Evolutionary conservation across 2,797 vertebrate species (phyloP), one percentile per base, ranked within the genome.

Genomic region (Propithecus perrieri): DNA sequence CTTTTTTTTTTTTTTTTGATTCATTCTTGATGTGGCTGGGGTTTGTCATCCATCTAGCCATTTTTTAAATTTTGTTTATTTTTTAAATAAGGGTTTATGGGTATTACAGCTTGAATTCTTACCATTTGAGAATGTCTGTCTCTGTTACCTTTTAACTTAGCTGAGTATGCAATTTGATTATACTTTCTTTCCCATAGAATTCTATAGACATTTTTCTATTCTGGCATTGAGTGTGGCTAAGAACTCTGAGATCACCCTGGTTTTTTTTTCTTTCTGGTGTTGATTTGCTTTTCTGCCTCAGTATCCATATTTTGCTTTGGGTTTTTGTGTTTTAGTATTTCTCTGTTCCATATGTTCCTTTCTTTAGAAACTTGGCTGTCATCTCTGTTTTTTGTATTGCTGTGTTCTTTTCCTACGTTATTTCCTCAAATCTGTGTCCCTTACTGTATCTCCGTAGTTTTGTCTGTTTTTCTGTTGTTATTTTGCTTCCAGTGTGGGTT

Each of bases 41-140:
- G 20, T 89, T 94, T 91, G 24, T 94, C 72, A 94, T 75, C 57
- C 88, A 57, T 57, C 55, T 26, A 61, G 41, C 9, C 11, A 15
- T 79, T 88, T 43, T 38, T 26, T 4, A 26, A 57, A 57, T 86
- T 67, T 85, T 61, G 35, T 74, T 90, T 78, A 22, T 65, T 55
- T 78, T 48, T 48, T 24, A 24, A 89, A 74, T 69, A 89, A 38
- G 7, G 43, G 2, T n/a, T 75, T 86, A 67, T 24, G 48, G 24
- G 10, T 91, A 50, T 50, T 81, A n/a, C 87, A 81, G 50, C 20
- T 63, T 89, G 28, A 80, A 80, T 95, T 95, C 24, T 90, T 88
- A 48, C 71, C 30, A 46, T 35, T 85, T 79, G 63, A 93, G 35
- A 90, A 69, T 76, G 28, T 7, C 74, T 63, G 2, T 35, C 11